phyloP scores from a whole-genome alignment of 2,888 invertebrate species.

The Napeogenes inachia region DNA sequence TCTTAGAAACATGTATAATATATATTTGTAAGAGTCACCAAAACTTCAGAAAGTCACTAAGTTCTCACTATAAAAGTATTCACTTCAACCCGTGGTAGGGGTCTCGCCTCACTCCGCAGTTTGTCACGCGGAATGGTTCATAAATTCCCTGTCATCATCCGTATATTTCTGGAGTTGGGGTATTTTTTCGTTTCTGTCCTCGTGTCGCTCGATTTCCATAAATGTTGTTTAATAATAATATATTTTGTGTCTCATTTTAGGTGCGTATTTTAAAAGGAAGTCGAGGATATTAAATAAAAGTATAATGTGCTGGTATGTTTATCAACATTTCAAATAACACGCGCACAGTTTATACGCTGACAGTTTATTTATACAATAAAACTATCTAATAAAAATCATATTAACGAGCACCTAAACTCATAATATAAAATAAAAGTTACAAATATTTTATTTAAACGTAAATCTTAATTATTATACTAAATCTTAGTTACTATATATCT shows the following conservation, averaged over 20 bases:
- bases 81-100: slow-evolving; percentile 37
- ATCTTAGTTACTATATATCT: too few relatives aligned
- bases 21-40: too few relatives aligned
- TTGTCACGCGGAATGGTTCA: slow-evolving; percentile 70
- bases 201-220: slow-evolving; percentile 33
- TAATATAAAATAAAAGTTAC: too few relatives aligned
- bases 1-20: too few relatives aligned
- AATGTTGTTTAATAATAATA: slow-evolving; percentile 34
- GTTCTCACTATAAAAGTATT: background rate
- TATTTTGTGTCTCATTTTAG: slow-evolving; percentile 18
- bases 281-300: slow-evolving; percentile 23
- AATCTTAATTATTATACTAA: too few relatives aligned
- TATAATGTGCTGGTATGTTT: too few relatives aligned
- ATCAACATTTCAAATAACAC: too few relatives aligned
- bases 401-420: too few relatives aligned
- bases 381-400: too few relatives aligned
- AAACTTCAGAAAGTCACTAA: background rate
- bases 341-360: too few relatives aligned
- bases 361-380: too few relatives aligned
- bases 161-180: slow-evolving; percentile 53
- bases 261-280: slow-evolving; percentile 21
- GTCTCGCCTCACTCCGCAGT: slow-evolving; percentile 54
- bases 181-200: slow-evolving; percentile 29
- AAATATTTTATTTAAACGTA: too few relatives aligned
- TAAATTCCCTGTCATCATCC: slow-evolving; percentile 70